Percentiles rank a stretch among this genome's conserved stretches.
These are phyloP conservation scores for Ochotona princeps DNA, from an alignment of 2,113 vertebrate genomes.

Conservation along the genomic window DNA sequence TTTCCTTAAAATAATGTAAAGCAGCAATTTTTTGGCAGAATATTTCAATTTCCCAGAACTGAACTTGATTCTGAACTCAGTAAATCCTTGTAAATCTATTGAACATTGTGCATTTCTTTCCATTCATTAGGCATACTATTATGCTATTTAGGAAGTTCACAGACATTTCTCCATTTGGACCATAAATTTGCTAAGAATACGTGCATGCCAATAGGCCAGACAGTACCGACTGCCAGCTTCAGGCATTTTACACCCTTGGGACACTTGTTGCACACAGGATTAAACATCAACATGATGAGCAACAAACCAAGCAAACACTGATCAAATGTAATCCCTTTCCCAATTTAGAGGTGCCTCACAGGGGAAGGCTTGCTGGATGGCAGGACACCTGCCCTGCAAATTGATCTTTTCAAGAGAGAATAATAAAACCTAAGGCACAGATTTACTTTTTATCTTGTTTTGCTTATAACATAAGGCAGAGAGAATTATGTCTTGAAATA, in stretches of 20 bases:
- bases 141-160: background rate
- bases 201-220: background rate
- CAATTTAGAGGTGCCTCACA: constrained; percentile 4
- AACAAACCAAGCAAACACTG: constrained; percentile 37
- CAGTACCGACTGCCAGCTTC: background rate
- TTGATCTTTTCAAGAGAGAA: constrained; percentile 37
- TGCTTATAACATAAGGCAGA: background rate
- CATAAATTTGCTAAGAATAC: background rate
- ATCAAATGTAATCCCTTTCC: constrained; percentile 56
- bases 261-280: constrained; percentile 12
- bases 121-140: background rate
- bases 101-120: background rate
- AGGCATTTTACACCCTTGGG: constrained; percentile 26
- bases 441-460: constrained; percentile 35
- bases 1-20: constrained; percentile 4
- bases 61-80: background rate
- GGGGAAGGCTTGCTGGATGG: background rate
- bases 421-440: background rate
- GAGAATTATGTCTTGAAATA: constrained; percentile 29
- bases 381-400: background rate
- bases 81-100: constrained; percentile 22
- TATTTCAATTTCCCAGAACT: background rate
- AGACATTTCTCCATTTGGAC: background rate
- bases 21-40: background rate
- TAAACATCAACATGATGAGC: constrained; percentile 61